phyloP scores from a whole-genome alignment of 1,140 invertebrate species.

The Cepaea nemoralis region DNA sequence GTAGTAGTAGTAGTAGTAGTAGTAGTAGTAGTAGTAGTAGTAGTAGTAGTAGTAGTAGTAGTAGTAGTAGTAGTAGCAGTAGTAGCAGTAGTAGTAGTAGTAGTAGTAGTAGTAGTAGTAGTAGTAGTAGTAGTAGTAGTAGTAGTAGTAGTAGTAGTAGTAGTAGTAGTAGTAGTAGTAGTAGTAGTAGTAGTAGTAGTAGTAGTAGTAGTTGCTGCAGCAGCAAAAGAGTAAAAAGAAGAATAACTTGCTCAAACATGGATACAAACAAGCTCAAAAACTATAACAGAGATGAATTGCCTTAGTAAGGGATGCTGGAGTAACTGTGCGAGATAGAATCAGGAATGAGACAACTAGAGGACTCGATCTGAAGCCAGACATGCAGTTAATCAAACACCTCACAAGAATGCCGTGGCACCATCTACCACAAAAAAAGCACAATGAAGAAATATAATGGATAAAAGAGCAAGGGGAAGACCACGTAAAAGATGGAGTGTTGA shows the following conservation, averaged over 20 bases:
- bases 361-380: no score
- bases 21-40: not conserved
- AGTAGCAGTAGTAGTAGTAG: constrained; percentile 5
- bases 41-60: not conserved
- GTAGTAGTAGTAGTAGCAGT: not conserved
- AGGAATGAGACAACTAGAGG: not conserved
- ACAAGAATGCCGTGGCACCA: no score
- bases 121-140: constrained; percentile 4
- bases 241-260: not conserved
- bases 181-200: constrained; percentile 13
- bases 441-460: no score
- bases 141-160: not conserved
- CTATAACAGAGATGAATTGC: no score
- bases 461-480: no score
- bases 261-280: not conserved
- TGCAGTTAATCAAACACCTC: no score
- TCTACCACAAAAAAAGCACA: no score
- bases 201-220: constrained; percentile 7
- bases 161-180: not conserved
- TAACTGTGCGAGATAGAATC: not conserved
- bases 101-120: constrained; percentile 9
- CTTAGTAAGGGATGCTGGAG: no score
- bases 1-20: no score
- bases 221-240: not conserved
- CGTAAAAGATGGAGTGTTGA: no score